Conservation (phyloP, 2,797 vertebrate genomes). For the Sebastes kiyomatsui region DNA sequence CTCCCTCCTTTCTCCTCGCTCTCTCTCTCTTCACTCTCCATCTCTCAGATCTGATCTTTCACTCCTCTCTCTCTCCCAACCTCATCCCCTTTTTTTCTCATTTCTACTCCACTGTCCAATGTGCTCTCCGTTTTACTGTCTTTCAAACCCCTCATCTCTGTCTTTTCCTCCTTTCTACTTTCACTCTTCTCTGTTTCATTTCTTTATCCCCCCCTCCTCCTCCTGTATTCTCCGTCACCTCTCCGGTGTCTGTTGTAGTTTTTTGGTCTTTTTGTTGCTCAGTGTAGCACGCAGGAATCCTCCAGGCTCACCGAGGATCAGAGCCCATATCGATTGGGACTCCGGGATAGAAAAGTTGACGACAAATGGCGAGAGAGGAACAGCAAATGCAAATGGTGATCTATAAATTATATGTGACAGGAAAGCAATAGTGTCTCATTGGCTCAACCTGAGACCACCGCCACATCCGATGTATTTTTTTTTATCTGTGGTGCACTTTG, state of each 20-base stretch:
- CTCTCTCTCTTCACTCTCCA: slow-evolving; percentile 55
- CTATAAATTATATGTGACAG: slow-evolving; percentile 97
- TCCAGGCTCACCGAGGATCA: slow-evolving; percentile 81
- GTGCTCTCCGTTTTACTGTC: slow-evolving; percentile 45
- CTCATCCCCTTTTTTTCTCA: slow-evolving; percentile 58
- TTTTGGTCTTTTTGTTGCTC: slow-evolving; percentile 58
- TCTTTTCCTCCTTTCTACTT: slow-evolving; percentile 35
- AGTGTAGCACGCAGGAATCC: slow-evolving; percentile 76
- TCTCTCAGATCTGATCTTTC: slow-evolving; percentile 65
- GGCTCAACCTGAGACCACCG: slow-evolving; percentile 87
- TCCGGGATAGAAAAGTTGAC: slow-evolving; percentile 87
- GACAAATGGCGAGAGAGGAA: slow-evolving; percentile 85
- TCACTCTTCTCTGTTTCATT: slow-evolving; percentile 13
- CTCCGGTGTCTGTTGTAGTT: slow-evolving; percentile 29
- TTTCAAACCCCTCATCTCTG: slow-evolving; percentile 29
- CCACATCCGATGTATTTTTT: slow-evolving; percentile 90
- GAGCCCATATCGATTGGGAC: slow-evolving; percentile 88
- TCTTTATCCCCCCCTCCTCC: slow-evolving; percentile 7
- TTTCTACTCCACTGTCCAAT: slow-evolving; percentile 55
- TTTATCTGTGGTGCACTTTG: slow-evolving; percentile 84
- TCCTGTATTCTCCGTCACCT: slow-evolving; percentile 11
- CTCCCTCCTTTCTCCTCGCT: slow-evolving; percentile 55
- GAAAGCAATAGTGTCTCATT: slow-evolving; percentile 94
- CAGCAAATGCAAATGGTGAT: slow-evolving; percentile 91
- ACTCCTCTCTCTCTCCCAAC: slow-evolving; percentile 41